Percentiles rank a stretch among this genome's conserved stretches.
These are phyloP conservation scores for Deroplatys truncata DNA, from an alignment of 2,888 invertebrate species.

Conservation along the genomic window DNA sequence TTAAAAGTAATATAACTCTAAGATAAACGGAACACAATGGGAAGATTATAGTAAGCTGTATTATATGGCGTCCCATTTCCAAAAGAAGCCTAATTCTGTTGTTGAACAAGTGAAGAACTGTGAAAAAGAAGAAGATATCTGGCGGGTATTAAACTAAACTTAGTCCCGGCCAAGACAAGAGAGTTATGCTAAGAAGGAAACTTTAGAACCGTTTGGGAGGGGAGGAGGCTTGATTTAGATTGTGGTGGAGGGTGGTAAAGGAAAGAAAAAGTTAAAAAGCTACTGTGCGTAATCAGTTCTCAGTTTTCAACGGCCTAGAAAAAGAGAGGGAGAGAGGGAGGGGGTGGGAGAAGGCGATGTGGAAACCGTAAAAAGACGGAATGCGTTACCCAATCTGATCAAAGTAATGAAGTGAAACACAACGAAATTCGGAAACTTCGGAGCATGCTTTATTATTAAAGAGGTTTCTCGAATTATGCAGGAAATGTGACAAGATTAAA, in stretches of 20 bases:
- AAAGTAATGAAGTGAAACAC: background rate
- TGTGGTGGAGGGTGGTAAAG: background rate
- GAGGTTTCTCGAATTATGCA: too few relatives aligned
- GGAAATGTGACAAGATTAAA: too few relatives aligned
- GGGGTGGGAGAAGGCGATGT: too few relatives aligned
- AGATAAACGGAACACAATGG: too few relatives aligned
- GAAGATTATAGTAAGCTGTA: too few relatives aligned
- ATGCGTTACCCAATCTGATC: background rate
- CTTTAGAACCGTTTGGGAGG: background rate
- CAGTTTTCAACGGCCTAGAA: background rate
- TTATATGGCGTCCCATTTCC: background rate
- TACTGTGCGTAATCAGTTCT: background rate
- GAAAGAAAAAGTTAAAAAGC: background rate
- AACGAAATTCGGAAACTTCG: too few relatives aligned
- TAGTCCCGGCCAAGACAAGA: background rate
- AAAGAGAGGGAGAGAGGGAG: too few relatives aligned
- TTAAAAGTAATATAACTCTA: too few relatives aligned
- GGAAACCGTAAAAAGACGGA: background rate
- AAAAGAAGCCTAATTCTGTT: background rate
- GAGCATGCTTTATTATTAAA: too few relatives aligned
- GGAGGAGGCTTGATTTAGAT: background rate
- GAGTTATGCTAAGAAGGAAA: constrained; percentile 6
- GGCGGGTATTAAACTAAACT: constrained; percentile 8
- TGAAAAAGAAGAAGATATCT: background rate
- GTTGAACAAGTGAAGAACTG: background rate